These are phyloP conservation scores for Phrynocephalus guinanensis DNA, from an alignment of 2,797 vertebrate genomes.

Conservation along the genomic window DNA sequence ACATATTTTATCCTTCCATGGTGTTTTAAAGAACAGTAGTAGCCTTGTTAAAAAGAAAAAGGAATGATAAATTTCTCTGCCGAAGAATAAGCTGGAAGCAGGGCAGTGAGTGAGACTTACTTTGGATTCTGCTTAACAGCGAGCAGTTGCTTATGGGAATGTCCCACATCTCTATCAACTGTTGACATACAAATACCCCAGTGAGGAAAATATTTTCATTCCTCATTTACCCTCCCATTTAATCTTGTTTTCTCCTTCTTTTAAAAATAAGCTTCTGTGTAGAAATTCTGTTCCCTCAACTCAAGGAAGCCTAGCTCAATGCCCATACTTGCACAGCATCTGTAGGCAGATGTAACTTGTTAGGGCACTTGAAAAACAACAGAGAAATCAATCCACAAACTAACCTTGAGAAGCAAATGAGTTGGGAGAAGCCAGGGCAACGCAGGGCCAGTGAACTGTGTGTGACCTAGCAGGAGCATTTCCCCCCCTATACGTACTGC, in stretches of 20 bases:
- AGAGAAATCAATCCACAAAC: slow-evolving; percentile 3
- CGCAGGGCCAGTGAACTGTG: too few relatives aligned
- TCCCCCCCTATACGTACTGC: too few relatives aligned
- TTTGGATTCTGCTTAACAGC: slow-evolving; percentile 63
- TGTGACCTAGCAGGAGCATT: too few relatives aligned
- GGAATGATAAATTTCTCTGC: slow-evolving; percentile 4
- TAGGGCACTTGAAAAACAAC: slow-evolving; percentile 46
- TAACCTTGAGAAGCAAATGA: not conserved
- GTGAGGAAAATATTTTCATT: slow-evolving; percentile 94
- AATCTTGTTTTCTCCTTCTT: slow-evolving; percentile 80
- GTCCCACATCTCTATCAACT: slow-evolving; percentile 83
- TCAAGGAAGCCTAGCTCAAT: slow-evolving; percentile 15
- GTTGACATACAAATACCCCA: slow-evolving; percentile 89
- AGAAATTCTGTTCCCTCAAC: slow-evolving; percentile 61
- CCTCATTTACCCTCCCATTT: slow-evolving; percentile 78
- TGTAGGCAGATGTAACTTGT: slow-evolving; percentile 31
- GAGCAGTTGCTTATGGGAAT: slow-evolving; percentile 82
- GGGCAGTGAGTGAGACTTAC: slow-evolving; percentile 52
- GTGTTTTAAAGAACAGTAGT: not conserved
- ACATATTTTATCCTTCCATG: not conserved
- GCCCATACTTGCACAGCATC: slow-evolving; percentile 42
- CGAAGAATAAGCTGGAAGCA: not conserved
- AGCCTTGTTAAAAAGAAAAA: slow-evolving; percentile 43
- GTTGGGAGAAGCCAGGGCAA: not conserved
- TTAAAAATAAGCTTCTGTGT: slow-evolving; percentile 90